A percentile compares a stretch with the other conserved stretches of the same genome.
phyloP scores from a whole-genome alignment of 2,113 vertebrate genomes.

The Heptranchias perlo region DNA sequence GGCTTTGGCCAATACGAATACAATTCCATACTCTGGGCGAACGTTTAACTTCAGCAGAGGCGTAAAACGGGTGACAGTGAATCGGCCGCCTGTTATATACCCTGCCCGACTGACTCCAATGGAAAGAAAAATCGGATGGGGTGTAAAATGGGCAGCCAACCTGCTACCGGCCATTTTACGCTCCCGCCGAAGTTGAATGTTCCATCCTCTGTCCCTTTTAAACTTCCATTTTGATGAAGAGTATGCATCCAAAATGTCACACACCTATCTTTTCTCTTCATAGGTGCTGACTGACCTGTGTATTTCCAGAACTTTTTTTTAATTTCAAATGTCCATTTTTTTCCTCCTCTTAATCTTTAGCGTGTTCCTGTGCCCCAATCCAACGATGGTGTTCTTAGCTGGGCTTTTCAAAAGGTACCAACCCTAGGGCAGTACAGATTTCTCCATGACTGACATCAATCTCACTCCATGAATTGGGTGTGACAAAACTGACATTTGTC shows the following conservation, averaged over 20 bases:
- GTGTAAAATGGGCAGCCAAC: not conserved
- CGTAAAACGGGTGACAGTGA: too few relatives aligned
- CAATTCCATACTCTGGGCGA: too few relatives aligned
- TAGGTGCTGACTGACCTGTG: not conserved
- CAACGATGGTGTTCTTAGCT: not conserved
- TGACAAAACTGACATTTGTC: not conserved
- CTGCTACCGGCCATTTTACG: not conserved
- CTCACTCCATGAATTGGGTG: not conserved
- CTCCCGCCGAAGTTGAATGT: not conserved
- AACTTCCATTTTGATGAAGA: not conserved
- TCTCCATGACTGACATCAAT: not conserved
- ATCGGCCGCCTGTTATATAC: too few relatives aligned
- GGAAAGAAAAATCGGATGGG: not conserved
- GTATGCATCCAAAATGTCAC: not conserved
- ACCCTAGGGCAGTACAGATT: not conserved
- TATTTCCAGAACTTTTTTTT: not conserved
- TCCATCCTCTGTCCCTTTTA: not conserved
- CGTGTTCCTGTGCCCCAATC: not conserved
- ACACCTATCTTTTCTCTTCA: not conserved
- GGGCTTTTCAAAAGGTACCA: not conserved
- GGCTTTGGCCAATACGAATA: too few relatives aligned
- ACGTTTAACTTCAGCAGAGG: too few relatives aligned
- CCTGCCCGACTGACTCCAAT: too few relatives aligned
- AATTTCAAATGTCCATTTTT: not conserved
- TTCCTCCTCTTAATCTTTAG: not conserved